Evolutionary conservation across 2,113 vertebrate genomes (phyloP).

Genomic region (pig (Sus scrofa)): T2T-Sscrofa CM000813.6:53462501-53463000

Average conservation of each 20-base stretch:
- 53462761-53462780: neutral
- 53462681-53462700: no score
- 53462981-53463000: neutral
- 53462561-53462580: no score
- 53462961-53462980: neutral
- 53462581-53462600: neutral
- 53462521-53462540: no score
- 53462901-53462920: neutral
- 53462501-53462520: no score
- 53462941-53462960: no score
- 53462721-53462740: rapidly evolving
- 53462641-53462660: neutral
- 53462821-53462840: neutral
- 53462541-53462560: no score
- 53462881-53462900: neutral
- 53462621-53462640: neutral
- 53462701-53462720: neutral
- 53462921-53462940: neutral
- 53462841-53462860: neutral
- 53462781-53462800: neutral
- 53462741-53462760: neutral
- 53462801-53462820: neutral
- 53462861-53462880: neutral
- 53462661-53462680: no score
- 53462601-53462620: neutral